phyloP scores from a whole-genome alignment of 2,888 invertebrate species.

The Malacosoma neustria region DNA sequence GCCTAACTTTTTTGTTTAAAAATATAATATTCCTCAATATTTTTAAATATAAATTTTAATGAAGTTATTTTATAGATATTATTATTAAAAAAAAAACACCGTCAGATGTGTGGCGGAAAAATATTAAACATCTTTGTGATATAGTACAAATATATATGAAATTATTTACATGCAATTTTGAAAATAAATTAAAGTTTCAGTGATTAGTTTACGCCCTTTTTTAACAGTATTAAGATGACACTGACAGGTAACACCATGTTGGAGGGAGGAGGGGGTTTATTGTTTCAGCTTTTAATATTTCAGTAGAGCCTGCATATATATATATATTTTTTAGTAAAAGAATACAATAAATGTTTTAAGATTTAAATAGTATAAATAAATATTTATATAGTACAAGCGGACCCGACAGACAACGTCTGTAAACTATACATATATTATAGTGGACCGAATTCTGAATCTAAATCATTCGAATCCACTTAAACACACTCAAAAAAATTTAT shows the following conservation, averaged over 20 bases:
- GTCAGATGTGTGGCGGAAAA: background rate
- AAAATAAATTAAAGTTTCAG: conserved; percentile 1
- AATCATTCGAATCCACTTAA: no score
- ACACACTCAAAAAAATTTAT: no score
- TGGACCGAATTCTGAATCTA: no score
- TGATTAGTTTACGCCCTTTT: background rate
- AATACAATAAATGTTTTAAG: no score
- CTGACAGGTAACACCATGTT: background rate
- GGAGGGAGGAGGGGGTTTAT: background rate
- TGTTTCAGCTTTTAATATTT: background rate
- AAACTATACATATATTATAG: no score
- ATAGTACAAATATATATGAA: background rate
- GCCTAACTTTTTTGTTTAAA: conserved; percentile 44
- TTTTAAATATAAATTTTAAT: background rate
- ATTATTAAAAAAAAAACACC: conserved; percentile 1
- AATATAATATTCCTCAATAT: conserved; percentile 12
- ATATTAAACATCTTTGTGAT: background rate
- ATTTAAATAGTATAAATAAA: no score
- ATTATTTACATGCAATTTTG: background rate
- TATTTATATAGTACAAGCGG: no score
- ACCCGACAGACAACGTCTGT: no score
- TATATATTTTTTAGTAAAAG: no score
- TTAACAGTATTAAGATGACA: background rate
- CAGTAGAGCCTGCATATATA: no score
- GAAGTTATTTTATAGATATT: background rate